These are phyloP conservation scores for Apocheima hispidaria DNA, from an alignment of 2,888 invertebrate species.

Conservation along the genomic window DNA sequence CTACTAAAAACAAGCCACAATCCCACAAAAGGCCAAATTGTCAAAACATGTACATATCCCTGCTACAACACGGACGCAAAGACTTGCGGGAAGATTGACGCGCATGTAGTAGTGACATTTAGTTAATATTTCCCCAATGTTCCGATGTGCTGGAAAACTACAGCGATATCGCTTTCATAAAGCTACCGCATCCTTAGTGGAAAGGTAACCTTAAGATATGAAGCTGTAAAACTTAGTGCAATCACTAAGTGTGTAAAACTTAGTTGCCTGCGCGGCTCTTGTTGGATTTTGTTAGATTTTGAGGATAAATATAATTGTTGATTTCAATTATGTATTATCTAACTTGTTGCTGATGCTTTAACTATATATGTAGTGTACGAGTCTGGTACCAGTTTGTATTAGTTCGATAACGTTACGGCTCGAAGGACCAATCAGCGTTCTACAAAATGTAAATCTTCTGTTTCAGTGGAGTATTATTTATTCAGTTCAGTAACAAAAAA, in stretches of 20 bases:
- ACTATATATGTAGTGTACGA: slow-evolving; percentile 39
- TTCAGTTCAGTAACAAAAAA: neutral
- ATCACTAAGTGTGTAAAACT: too few species aligned
- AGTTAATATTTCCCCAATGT: too few species aligned
- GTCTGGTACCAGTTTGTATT: slow-evolving; percentile 1
- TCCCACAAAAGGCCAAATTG: too few species aligned
- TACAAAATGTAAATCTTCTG: neutral
- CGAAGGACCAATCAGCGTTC: slow-evolving; percentile 11
- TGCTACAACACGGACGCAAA: too few species aligned
- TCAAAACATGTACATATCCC: too few species aligned
- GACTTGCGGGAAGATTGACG: too few species aligned
- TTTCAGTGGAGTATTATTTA: neutral
- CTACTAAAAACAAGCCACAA: too few species aligned
- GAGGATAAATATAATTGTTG: slow-evolving; percentile 35
- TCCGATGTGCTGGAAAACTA: too few species aligned
- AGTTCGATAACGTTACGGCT: neutral
- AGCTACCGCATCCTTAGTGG: neutral
- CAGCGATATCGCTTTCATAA: too few species aligned
- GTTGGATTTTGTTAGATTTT: slow-evolving; percentile 55
- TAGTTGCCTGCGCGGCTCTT: slow-evolving; percentile 63
- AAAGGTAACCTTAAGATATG: slow-evolving; percentile 46
- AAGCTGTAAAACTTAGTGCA: slow-evolving; percentile 71
- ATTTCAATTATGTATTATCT: slow-evolving; percentile 44
- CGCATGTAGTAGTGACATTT: too few species aligned
- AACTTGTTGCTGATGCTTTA: slow-evolving; percentile 48